These are phyloP conservation scores for Rhabdornis inornatus DNA, from an alignment of 2,113 vertebrate species.

Conservation along the genomic window DNA sequence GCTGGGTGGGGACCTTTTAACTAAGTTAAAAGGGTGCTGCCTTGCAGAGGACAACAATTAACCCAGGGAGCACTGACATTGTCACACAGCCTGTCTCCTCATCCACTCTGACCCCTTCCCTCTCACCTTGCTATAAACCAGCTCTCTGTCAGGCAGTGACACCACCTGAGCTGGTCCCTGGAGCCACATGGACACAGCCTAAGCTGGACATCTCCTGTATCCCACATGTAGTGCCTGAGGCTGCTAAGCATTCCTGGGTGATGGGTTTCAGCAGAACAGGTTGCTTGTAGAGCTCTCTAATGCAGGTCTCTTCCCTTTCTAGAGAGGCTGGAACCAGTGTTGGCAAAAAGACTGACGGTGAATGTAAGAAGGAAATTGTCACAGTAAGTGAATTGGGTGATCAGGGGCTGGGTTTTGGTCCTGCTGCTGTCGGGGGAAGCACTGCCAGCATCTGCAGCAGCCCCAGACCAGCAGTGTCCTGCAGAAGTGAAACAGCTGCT, in stretches of 20 bases:
- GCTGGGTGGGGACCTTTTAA: not conserved
- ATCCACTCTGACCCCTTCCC: not conserved
- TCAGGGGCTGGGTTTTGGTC: not conserved
- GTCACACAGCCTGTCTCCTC: not conserved
- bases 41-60: not conserved
- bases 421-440: not conserved
- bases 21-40: not conserved
- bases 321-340: not conserved
- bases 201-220: not conserved
- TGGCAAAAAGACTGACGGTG: not conserved
- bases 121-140: not conserved
- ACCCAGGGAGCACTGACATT: not conserved
- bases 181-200: not conserved
- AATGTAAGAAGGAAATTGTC: slow-evolving; percentile 18
- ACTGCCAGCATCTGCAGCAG: not conserved
- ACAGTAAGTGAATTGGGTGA: not conserved
- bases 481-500: not conserved
- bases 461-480: not conserved
- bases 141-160: not conserved
- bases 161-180: not conserved
- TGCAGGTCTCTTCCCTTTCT: not conserved
- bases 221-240: rapidly evolving
- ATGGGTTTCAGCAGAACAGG: not conserved
- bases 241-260: not conserved
- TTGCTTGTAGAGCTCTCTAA: not conserved